Conservation (phyloP, 2,888 invertebrate genomes). For the Caenorhabditis afra region DNA sequence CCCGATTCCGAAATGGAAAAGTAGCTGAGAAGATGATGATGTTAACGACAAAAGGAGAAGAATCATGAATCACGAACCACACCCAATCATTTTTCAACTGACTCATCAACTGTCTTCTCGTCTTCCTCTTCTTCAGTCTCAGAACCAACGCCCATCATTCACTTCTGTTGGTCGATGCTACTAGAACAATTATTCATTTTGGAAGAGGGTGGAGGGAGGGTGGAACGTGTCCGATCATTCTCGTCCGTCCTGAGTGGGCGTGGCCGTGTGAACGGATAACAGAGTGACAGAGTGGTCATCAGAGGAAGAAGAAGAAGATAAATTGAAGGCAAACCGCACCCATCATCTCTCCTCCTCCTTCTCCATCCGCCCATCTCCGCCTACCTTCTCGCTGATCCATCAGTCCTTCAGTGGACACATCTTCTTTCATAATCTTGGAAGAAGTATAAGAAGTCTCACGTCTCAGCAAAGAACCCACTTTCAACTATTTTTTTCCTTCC, state of each 20-base stretch:
- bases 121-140: neutral
- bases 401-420: slow-evolving; percentile 23
- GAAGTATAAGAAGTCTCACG: no score
- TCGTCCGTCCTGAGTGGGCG: slow-evolving; percentile 37
- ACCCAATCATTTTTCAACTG: slow-evolving; percentile 43
- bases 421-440: slow-evolving; percentile 19
- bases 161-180: neutral
- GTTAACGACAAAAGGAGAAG: neutral
- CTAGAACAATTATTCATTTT: slow-evolving; percentile 42
- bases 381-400: neutral
- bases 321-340: slow-evolving; percentile 54
- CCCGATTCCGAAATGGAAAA: no score
- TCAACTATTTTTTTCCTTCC: slow-evolving; percentile 12
- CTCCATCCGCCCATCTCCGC: slow-evolving; percentile 25
- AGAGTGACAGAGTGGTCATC: slow-evolving; percentile 31
- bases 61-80: slow-evolving; percentile 50
- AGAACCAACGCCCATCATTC: neutral
- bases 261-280: slow-evolving; percentile 33
- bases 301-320: slow-evolving; percentile 22
- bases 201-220: neutral
- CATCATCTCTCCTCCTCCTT: slow-evolving; percentile 35
- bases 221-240: slow-evolving; percentile 40
- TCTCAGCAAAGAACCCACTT: neutral
- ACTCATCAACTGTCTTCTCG: slow-evolving; percentile 40
- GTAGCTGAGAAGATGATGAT: no score